These are phyloP conservation scores for Pseudococcus longispinus DNA, from an alignment of 2,888 invertebrate species.

Conservation along the genomic window DNA sequence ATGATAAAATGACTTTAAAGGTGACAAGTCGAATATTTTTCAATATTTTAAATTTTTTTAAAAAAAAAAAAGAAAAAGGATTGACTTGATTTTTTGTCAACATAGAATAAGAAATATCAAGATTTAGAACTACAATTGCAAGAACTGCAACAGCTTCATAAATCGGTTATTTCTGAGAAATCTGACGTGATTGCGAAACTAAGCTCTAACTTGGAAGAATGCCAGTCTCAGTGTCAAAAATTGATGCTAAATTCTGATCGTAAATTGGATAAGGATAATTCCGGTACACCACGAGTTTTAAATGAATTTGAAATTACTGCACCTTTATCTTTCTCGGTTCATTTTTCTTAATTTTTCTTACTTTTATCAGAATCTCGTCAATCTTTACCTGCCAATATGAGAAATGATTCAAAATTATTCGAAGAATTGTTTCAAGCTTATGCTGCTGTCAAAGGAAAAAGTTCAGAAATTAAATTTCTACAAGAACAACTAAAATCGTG, in stretches of 20 bases:
- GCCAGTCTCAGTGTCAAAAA: neutral
- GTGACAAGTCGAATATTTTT: neutral
- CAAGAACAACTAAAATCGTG: conserved; percentile 21
- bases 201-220: neutral
- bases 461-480: conserved; percentile 10
- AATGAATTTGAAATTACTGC: neutral
- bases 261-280: neutral
- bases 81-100: neutral
- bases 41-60: neutral
- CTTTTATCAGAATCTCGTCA: neutral
- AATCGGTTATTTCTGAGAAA: neutral
- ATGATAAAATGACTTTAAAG: neutral
- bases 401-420: neutral
- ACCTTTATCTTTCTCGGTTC: neutral
- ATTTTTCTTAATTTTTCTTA: neutral
- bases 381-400: neutral
- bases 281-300: neutral
- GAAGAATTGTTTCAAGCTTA: conserved; percentile 20
- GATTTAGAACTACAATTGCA: neutral
- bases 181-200: neutral
- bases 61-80: neutral
- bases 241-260: neutral
- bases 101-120: neutral
- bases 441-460: conserved; percentile 17
- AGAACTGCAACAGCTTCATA: conserved; percentile 15